phyloP scores from a whole-genome alignment of 2,888 invertebrate genomes.

The Lithophane leautieri region DNA sequence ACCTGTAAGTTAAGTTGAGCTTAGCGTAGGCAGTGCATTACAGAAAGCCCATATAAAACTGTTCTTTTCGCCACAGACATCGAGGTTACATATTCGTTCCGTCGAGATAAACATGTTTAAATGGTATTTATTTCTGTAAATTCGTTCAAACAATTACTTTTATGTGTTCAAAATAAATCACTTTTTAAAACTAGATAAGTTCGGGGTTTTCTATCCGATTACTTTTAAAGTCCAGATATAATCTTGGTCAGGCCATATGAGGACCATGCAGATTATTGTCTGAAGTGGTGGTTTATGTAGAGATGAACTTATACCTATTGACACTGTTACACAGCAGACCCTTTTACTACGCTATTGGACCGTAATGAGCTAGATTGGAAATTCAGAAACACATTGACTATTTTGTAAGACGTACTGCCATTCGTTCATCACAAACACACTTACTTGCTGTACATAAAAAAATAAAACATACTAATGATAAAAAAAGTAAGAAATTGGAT shows the following conservation, averaged over 20 bases:
- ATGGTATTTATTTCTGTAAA: not conserved
- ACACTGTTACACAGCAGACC: not conserved
- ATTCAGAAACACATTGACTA: not conserved
- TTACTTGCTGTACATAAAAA: constrained; percentile 1
- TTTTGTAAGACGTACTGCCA: not conserved
- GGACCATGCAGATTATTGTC: not conserved
- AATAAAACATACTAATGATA: not conserved
- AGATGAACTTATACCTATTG: not conserved
- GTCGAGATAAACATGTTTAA: not conserved
- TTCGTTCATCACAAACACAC: not conserved
- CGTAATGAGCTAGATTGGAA: not conserved
- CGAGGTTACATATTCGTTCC: not conserved
- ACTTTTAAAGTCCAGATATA: not conserved
- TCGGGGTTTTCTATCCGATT: too few relatives aligned
- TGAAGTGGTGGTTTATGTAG: not conserved
- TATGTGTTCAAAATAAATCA: not conserved
- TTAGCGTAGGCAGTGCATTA: not conserved
- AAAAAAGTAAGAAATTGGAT: not conserved
- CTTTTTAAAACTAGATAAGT: not conserved
- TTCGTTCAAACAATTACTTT: not conserved
- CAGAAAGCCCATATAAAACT: not conserved
- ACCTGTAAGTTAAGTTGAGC: not conserved
- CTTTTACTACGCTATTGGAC: not conserved
- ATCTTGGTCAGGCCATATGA: not conserved
- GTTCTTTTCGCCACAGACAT: not conserved